Percentiles rank a stretch among this genome's conserved stretches.
phyloP scores from a whole-genome alignment of 2,113 vertebrate species.

The Pantherophis guttatus region DNA sequence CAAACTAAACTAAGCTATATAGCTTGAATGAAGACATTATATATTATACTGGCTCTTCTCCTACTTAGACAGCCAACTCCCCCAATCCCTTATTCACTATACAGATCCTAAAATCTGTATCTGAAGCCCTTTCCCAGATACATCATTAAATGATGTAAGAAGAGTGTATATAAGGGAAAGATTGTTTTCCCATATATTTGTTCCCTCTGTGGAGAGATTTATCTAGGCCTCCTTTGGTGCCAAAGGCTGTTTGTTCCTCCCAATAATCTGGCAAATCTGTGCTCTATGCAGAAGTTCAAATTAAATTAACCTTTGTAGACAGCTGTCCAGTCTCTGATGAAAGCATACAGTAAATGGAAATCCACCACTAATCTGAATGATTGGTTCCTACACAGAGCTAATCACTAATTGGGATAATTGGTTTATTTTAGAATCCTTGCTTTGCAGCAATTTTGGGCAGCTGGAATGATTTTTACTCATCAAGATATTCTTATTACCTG shows the following conservation, averaged over 20 bases:
- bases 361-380: background rate
- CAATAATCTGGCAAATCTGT: background rate
- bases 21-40: background rate
- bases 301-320: background rate
- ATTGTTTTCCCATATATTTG: background rate
- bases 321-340: background rate
- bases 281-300: background rate
- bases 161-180: background rate
- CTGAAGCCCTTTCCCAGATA: background rate
- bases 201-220: background rate
- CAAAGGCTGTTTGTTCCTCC: background rate
- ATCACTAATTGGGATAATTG: background rate
- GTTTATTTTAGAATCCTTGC: background rate
- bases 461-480: background rate
- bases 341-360: background rate
- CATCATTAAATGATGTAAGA: background rate
- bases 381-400: background rate
- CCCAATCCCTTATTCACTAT: background rate
- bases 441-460: background rate
- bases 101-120: background rate
- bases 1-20: background rate
- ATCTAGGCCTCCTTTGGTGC: background rate
- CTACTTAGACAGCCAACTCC: background rate
- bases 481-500: background rate
- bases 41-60: background rate